Evolutionary conservation across 2,797 vertebrate species (phyloP).

Genomic region (Periophthalmus magnuspinnatus): DNA sequence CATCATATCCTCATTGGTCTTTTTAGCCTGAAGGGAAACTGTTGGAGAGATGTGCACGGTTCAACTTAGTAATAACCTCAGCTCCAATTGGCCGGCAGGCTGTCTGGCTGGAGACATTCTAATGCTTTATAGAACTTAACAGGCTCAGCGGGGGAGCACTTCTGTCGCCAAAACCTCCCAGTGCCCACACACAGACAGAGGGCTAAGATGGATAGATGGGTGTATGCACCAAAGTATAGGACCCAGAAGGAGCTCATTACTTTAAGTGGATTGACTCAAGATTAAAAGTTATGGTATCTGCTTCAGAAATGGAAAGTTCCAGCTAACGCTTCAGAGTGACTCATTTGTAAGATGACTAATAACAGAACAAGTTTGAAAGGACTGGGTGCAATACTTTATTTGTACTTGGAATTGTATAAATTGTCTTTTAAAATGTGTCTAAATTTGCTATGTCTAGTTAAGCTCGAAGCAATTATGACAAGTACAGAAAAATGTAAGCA

Average conservation of each 20-base stretch:
- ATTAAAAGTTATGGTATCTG: neutral
- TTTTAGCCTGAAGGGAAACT: constrained; percentile 31
- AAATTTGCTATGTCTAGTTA: no score
- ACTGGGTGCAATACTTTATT: no score
- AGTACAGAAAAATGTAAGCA: no score
- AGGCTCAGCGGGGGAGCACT: constrained; percentile 51
- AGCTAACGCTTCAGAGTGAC: neutral
- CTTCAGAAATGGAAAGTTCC: neutral
- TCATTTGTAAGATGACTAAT: constrained; percentile 28
- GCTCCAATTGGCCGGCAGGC: constrained; percentile 25
- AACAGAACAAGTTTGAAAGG: neutral
- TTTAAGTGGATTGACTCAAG: constrained; percentile 4
- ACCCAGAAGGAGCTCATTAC: neutral
- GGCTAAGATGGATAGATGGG: neutral
- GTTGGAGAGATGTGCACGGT: constrained; percentile 42
- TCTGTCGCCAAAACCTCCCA: constrained; percentile 31
- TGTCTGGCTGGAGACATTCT: constrained; percentile 55
- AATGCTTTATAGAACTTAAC: constrained; percentile 49
- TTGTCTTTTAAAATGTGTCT: no score
- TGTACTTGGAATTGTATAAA: no score
- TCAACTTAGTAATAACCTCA: constrained; percentile 44
- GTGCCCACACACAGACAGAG: constrained; percentile 34
- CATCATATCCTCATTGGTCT: constrained; percentile 24
- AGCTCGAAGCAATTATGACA: no score
- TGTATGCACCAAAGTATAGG: neutral